These are phyloP conservation scores for Brachyalestes nurse DNA, from an alignment of 2,797 vertebrate genomes.

Conservation along the genomic window DNA sequence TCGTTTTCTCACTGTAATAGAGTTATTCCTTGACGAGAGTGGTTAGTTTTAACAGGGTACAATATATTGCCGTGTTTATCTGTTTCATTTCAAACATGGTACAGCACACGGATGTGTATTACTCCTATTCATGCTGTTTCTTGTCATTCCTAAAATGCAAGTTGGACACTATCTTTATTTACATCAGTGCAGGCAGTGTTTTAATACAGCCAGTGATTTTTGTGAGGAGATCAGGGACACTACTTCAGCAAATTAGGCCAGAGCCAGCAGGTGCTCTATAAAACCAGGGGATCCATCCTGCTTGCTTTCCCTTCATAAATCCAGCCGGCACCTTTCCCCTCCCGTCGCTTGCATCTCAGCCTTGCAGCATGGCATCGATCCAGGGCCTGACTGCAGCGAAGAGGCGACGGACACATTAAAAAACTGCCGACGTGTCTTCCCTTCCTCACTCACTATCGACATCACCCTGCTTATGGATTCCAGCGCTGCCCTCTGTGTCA, in stretches of 20 bases:
- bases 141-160: not conserved
- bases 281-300: constrained; percentile 58
- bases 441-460: constrained; percentile 69
- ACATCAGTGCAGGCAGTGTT: not conserved
- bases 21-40: not conserved
- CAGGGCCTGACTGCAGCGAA: constrained; percentile 59
- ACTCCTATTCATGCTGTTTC: not conserved
- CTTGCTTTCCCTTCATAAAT: constrained; percentile 68
- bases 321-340: constrained; percentile 57
- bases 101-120: not conserved
- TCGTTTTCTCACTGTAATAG: not conserved
- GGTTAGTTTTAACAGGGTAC: not conserved
- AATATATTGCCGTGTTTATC: not conserved
- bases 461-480: constrained; percentile 65
- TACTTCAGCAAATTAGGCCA: constrained; percentile 10
- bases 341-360: not conserved
- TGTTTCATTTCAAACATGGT: not conserved
- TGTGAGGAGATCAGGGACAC: not conserved
- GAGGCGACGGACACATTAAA: constrained; percentile 73
- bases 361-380: constrained; percentile 71
- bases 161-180: not conserved
- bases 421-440: constrained; percentile 60
- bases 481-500: constrained; percentile 46
- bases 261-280: constrained; percentile 21
- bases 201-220: constrained; percentile 11